Evolutionary conservation across 92 coral and sea anemone species (phyloP), one percentile per base, ranked within the genome.

Genomic region (Porites cylindrica): DNA sequence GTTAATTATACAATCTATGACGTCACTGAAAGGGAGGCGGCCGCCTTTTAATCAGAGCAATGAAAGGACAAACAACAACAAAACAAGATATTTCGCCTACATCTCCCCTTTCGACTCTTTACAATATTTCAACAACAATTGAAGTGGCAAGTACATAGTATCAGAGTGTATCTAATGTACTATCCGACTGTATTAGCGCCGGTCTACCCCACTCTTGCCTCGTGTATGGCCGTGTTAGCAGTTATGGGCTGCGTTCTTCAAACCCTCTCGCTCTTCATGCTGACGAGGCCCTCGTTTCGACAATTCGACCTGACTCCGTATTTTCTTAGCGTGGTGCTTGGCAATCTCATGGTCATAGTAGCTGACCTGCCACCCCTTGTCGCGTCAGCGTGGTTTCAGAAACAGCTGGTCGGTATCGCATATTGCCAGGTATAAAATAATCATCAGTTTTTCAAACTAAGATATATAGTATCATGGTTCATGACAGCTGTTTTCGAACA

Each of bases 341-440:
- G 93, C n/a, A 94, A 94, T 78, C 67, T 87, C 19, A 32, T 94
- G 14, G 84, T 94, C 71, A 51, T 94, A 26, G 26, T 90, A 7
- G 86, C 89, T 3, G 90, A 91, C 51, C 87, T 91, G n/a, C 97
- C 97, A 12, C 91, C 91, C 8, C 82, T 85, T 6, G 88, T 92
- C 23, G 95, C 84, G 26, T 92, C 97, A 10, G 82, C 95, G 16
- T 70, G 93, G 47, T 75, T 88, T 10, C 77, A 65, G 20, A 74
- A 78, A 76, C 82, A 90, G 79, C 62, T 81, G 51, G 86, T 93
- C 47, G 77, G 79, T 63, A 82, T 72, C 51, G 72, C 75, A 11
- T 87, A 87, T 21, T 90, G 92, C 77, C 67, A 79, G 72, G 89
- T 79, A 51, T 21, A 51, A 51, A 51, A 54, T 54, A 13, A 54